Conservation (phyloP, 1,140 invertebrate species). For the Rhizoglyphus robini region DNA sequence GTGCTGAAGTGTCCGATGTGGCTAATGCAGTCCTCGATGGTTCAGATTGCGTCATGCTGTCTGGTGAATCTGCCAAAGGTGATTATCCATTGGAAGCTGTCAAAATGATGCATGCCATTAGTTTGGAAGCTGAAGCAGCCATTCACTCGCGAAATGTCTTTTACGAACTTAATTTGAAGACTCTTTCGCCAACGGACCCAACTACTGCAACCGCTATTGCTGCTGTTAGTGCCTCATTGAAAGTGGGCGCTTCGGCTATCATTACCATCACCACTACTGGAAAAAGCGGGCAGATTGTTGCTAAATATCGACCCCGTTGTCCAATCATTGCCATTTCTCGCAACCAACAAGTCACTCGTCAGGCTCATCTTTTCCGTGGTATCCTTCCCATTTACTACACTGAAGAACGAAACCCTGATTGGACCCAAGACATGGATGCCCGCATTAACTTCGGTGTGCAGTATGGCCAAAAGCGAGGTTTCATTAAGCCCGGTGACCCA, state of each 20-base stretch:
- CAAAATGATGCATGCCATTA: slow-evolving; percentile 69
- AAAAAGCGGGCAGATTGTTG: slow-evolving; percentile 70
- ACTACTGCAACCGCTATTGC: slow-evolving; percentile 89
- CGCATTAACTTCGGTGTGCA: slow-evolving; percentile 74
- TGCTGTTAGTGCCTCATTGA: slow-evolving; percentile 83
- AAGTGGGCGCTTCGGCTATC: slow-evolving; percentile 79
- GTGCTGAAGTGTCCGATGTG: slow-evolving; percentile 89
- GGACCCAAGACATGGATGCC: slow-evolving; percentile 88
- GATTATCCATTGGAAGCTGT: slow-evolving; percentile 36
- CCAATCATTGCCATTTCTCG: slow-evolving; percentile 93
- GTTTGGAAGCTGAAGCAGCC: slow-evolving; percentile 91
- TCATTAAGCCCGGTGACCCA: slow-evolving; percentile 38
- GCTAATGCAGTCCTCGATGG: slow-evolving; percentile 93
- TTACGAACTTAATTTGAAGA: slow-evolving; percentile 26
- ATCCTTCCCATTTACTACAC: slow-evolving; percentile 74
- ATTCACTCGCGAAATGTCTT: slow-evolving; percentile 56
- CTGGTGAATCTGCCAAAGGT: slow-evolving; percentile 92
- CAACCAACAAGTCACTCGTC: slow-evolving; percentile 49
- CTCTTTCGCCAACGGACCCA: slow-evolving; percentile 54
- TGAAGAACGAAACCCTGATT: slow-evolving; percentile 41
- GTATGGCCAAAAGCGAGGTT: slow-evolving; percentile 55
- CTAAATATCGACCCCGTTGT: slow-evolving; percentile 87
- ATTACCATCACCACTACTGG: slow-evolving; percentile 89
- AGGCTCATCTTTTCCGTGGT: slow-evolving; percentile 83
- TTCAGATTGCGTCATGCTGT: slow-evolving; percentile 94